Evolutionary conservation across 2,888 invertebrate species (phyloP).

Genomic region (Lasioglossum lativentre): DNA sequence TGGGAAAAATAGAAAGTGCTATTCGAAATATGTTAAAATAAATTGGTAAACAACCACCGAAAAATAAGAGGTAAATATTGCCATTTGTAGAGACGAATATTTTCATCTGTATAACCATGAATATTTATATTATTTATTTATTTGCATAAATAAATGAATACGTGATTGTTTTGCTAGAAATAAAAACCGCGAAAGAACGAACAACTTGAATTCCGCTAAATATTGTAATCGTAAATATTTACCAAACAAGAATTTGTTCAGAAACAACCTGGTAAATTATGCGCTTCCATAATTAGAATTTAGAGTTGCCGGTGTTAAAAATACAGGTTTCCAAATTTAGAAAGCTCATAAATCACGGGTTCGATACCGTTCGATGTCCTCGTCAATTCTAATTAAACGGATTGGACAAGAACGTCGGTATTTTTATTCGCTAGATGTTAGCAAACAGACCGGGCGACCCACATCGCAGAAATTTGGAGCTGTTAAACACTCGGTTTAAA

Average conservation of each 20-base stretch:
- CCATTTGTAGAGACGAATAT: too few species aligned
- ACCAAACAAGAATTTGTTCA: neutral
- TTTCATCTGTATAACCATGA: neutral
- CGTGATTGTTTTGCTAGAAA: neutral
- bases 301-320: neutral
- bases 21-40: too few species aligned
- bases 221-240: neutral
- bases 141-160: neutral
- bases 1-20: too few species aligned
- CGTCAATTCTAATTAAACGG: neutral
- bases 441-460: neutral
- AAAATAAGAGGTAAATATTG: too few species aligned
- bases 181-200: neutral
- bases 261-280: neutral
- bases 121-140: neutral
- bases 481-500: constrained; percentile 8
- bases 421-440: neutral
- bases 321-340: neutral
- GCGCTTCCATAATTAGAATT: neutral
- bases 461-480: neutral
- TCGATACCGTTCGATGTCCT: neutral
- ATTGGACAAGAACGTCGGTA: neutral
- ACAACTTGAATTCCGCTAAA: neutral
- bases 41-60: too few species aligned
- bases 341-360: neutral